Conservation (phyloP, 2,113 vertebrate genomes). For the Sula dactylatra region DNA sequence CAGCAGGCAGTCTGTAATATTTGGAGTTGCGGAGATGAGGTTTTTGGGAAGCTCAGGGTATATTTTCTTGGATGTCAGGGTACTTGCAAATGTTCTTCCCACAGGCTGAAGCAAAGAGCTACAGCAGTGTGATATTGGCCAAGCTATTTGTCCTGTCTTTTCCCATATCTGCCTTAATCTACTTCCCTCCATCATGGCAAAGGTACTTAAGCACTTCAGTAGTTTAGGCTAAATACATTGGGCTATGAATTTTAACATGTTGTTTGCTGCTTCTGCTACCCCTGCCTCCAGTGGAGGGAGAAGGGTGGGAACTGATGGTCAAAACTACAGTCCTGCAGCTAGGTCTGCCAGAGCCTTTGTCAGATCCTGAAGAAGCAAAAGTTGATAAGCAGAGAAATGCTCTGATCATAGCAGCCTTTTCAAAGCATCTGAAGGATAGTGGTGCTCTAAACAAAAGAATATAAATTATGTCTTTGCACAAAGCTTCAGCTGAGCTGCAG, state of each 20-base stretch:
- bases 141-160: background rate
- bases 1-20: background rate
- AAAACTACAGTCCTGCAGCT: background rate
- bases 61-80: background rate
- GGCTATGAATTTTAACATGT: background rate
- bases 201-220: background rate
- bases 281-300: background rate
- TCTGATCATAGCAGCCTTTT: background rate
- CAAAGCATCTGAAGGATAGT: background rate
- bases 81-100: background rate
- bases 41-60: background rate
- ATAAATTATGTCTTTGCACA: background rate
- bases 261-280: background rate
- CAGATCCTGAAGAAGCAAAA: background rate
- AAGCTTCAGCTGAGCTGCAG: background rate
- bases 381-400: background rate
- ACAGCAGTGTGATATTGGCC: background rate
- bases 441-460: background rate
- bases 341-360: background rate
- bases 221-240: background rate
- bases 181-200: background rate
- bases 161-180: background rate
- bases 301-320: background rate
- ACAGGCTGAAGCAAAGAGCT: background rate
- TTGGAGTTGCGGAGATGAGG: background rate